A percentile compares a stretch with the other conserved stretches of the same genome.
These are phyloP conservation scores for Gymnobelideus leadbeateri DNA, from an alignment of 2,113 vertebrate species.

Conservation along the genomic window DNA sequence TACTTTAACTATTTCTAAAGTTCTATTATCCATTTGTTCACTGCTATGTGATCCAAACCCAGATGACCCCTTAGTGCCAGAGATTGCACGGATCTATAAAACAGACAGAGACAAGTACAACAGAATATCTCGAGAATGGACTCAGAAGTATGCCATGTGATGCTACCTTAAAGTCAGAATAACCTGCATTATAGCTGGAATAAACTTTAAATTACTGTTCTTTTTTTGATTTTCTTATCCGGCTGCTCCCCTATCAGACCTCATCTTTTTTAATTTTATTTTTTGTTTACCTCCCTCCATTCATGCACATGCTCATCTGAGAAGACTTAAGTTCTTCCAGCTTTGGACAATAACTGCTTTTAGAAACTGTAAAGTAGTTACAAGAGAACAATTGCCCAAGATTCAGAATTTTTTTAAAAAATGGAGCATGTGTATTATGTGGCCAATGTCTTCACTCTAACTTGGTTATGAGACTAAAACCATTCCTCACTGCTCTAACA, in stretches of 20 bases:
- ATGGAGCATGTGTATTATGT: slow-evolving; percentile 92
- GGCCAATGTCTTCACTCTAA: slow-evolving; percentile 91
- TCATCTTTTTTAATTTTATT: slow-evolving; percentile 89
- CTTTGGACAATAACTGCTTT: slow-evolving; percentile 92
- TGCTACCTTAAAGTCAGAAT: slow-evolving; percentile 91
- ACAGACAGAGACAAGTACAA: too few relatives aligned
- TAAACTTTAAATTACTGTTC: slow-evolving; percentile 94
- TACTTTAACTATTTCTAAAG: slow-evolving; percentile 82
- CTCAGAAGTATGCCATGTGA: slow-evolving; percentile 99
- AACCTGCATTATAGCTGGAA: slow-evolving; percentile 94
- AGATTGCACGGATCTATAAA: too few relatives aligned
- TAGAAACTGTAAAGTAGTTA: slow-evolving; percentile 93
- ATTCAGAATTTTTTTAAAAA: slow-evolving; percentile 88
- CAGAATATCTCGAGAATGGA: slow-evolving; percentile 99
- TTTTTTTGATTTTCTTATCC: slow-evolving; percentile 90
- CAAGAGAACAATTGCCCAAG: slow-evolving; percentile 89
- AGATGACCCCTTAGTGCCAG: too few relatives aligned
- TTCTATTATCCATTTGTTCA: too few relatives aligned
- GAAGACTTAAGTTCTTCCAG: slow-evolving; percentile 91
- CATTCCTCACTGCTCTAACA: slow-evolving; percentile 89
- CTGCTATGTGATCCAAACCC: too few relatives aligned
- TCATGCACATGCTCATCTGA: slow-evolving; percentile 93
- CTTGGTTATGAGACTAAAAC: slow-evolving; percentile 91
- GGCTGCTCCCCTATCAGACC: slow-evolving; percentile 91
- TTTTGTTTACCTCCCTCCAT: slow-evolving; percentile 90